These are phyloP conservation scores for Leucopternis melanops DNA, from an alignment of 2,113 vertebrate species.

Conservation along the genomic window DNA sequence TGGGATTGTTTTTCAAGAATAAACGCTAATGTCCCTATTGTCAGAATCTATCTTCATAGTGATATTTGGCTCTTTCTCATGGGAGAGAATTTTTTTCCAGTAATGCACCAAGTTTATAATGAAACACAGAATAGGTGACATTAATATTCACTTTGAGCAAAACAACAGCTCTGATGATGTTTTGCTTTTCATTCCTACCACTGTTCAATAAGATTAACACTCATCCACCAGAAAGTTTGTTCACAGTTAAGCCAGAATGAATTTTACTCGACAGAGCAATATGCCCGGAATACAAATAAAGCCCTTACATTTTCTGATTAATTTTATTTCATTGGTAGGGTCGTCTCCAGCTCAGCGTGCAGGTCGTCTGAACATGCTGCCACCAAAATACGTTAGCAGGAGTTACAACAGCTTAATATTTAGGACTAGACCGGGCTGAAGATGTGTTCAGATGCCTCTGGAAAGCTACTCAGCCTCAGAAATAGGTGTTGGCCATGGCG, in stretches of 20 bases:
- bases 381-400: background rate
- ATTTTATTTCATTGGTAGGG: background rate
- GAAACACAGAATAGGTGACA: background rate
- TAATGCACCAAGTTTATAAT: background rate
- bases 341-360: background rate
- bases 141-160: background rate
- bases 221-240: slow-evolving; percentile 9
- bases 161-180: background rate
- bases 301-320: background rate
- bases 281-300: slow-evolving; percentile 6
- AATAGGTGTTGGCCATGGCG: rapidly evolving
- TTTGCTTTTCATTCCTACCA: background rate
- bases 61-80: background rate
- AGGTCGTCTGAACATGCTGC: background rate
- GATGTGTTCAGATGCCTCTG: background rate
- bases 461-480: background rate
- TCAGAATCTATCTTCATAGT: background rate
- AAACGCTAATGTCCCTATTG: background rate
- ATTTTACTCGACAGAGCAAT: background rate
- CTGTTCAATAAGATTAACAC: background rate
- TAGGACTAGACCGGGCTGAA: background rate
- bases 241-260: slow-evolving; percentile 16
- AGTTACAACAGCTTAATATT: background rate
- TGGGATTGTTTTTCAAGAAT: background rate
- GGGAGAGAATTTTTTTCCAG: background rate